These are phyloP conservation scores for Gnathonemus longibarbis DNA, from an alignment of 2,113 vertebrate genomes.

Conservation along the genomic window DNA sequence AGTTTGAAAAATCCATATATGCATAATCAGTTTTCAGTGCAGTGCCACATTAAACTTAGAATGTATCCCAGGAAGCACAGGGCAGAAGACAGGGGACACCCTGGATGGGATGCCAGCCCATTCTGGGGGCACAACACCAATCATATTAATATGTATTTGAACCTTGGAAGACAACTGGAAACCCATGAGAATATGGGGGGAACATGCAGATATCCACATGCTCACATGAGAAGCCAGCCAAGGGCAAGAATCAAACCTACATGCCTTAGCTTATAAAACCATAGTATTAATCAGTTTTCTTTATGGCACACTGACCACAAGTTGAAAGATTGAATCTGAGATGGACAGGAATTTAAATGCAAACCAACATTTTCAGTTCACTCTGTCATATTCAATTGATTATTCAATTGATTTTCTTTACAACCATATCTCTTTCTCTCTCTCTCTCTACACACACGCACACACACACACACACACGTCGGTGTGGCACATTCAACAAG, in stretches of 20 bases:
- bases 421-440: too few species aligned
- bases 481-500: background rate
- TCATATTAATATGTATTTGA: background rate
- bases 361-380: background rate
- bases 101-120: background rate
- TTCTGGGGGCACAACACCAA: background rate
- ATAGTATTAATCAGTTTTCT: background rate
- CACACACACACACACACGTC: too few species aligned
- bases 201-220: background rate
- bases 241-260: background rate
- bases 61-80: background rate
- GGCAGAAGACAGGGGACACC: background rate
- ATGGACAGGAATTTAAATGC: background rate
- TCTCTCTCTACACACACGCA: too few species aligned
- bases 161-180: background rate
- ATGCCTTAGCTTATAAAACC: background rate
- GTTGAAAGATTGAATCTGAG: background rate
- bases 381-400: background rate
- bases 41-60: background rate
- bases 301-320: background rate
- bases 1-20: background rate
- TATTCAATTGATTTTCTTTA: too few species aligned
- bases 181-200: background rate
- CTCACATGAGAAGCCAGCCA: background rate
- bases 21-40: background rate